A percentile compares a stretch with the other conserved stretches of the same genome.
Evolutionary conservation across 2,888 invertebrate species (phyloP).

Genomic region (Lasioglossum zephyrum): DNA sequence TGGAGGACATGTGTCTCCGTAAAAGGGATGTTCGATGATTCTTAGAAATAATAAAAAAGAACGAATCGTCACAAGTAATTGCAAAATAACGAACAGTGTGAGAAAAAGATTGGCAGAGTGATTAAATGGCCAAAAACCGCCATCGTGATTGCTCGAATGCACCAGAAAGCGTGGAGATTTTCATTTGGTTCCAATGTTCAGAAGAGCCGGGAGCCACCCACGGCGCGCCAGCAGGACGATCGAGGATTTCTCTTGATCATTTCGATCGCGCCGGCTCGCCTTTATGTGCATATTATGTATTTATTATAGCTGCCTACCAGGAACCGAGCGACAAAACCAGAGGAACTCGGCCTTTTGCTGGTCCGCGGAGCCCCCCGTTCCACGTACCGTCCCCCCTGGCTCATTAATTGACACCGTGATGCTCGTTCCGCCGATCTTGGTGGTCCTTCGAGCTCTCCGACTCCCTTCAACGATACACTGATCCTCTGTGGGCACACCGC

Average conservation of each 20-base stretch:
- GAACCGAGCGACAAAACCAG: conserved; percentile 83
- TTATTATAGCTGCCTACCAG: conserved; percentile 83
- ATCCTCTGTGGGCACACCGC: conserved; percentile 29
- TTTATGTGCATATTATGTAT: conserved; percentile 84
- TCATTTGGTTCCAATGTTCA: conserved; percentile 43
- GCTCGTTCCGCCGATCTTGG: conserved; percentile 81
- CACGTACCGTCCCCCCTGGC: conserved; percentile 67
- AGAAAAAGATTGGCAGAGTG: not conserved
- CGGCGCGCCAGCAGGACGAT: conserved; percentile 67
- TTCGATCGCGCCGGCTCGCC: conserved; percentile 82
- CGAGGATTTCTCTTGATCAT: conserved; percentile 80
- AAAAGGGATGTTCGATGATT: not conserved
- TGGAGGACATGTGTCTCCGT: not conserved
- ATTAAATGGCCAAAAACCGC: conserved; percentile 31
- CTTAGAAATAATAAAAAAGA: not conserved
- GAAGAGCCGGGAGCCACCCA: conserved; percentile 73
- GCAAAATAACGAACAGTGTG: not conserved
- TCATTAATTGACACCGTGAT: conserved; percentile 84
- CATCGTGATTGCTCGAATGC: conserved; percentile 6
- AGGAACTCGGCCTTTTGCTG: conserved; percentile 68
- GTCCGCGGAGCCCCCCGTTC: conserved; percentile 60
- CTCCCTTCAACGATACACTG: conserved; percentile 70
- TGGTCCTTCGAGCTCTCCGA: conserved; percentile 80
- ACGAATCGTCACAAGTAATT: not conserved
- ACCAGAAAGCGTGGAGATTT: conserved; percentile 57